Evolutionary conservation across 2,888 invertebrate genomes (phyloP), one percentile per base, ranked within the genome.

Genomic region (Nineta flava): DNA sequence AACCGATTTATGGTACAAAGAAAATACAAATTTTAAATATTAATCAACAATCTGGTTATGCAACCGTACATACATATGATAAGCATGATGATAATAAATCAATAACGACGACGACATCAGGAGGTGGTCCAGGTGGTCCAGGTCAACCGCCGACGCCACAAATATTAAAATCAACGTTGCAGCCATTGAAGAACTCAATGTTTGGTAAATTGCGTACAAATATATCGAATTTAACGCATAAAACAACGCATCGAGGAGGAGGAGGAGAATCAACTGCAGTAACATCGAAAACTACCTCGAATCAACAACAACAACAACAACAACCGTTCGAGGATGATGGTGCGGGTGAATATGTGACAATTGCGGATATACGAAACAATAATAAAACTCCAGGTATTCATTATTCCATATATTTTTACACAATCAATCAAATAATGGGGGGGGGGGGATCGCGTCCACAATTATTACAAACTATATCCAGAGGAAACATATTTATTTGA

Each of bases 331-430:
- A 38, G 5, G 47, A 38, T 10, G 38, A 54, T 43, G 83, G 82
- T 65, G 71, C 76, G 52, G 88, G 87, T 56, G 88, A 88, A 69
- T 88, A 88, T 66, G 88, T 88, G 9, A 87, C 87, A 47, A 85
- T 88, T 60, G 82, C 87, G 41, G 87, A 88, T 66, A 80, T 85
- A 50, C 77, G 80, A 62, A 85, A 85, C 63, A 85, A 85, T 60
- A 85, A 86, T 61, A 77, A 81, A 61, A 80, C 79, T 61, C 53
- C 59, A 12, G 48, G 58, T 9, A 56, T 55, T 4, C 47, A 38
- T 35, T 48, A 57, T 53, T 61, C 62, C 2, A 58, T 58, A 17
- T 57, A 65, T 31, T 76, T 76, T 59, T 82, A 81, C 58, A 78
- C 77, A 52, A 83, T 79, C 63, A 83, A 83, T 60, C n/a, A n/a